These are phyloP conservation scores for Ictidomys tridecemlineatus DNA, from an alignment of 2,113 vertebrate species.

Conservation along the genomic window DNA sequence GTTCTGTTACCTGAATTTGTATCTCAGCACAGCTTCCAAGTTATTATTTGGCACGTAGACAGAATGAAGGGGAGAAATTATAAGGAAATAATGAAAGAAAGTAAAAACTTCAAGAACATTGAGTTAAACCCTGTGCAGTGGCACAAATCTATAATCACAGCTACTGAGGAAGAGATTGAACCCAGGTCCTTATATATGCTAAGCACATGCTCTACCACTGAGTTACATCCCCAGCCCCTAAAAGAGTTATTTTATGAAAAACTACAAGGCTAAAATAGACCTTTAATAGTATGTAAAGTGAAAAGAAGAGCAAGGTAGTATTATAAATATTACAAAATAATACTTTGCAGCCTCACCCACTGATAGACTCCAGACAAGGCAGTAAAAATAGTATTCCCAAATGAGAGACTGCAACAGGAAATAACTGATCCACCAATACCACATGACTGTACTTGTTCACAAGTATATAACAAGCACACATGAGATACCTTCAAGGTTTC, in stretches of 20 bases:
- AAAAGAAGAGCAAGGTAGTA: background rate
- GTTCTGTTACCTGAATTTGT: slow-evolving; percentile 29
- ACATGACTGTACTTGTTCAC: background rate
- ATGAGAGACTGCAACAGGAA: background rate
- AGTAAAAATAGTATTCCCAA: background rate
- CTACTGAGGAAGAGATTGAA: background rate
- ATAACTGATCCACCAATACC: background rate
- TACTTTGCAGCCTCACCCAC: background rate
- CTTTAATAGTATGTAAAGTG: slow-evolving; percentile 25
- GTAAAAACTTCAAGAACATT: too few relatives aligned
- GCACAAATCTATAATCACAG: too few relatives aligned
- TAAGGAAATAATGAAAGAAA: slow-evolving; percentile 28
- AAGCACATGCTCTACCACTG: background rate
- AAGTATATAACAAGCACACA: background rate
- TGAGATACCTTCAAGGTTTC: background rate
- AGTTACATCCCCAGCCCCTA: background rate
- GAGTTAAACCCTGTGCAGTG: too few relatives aligned
- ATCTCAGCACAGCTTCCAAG: background rate
- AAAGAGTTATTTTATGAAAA: slow-evolving; percentile 52
- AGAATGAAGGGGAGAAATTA: background rate
- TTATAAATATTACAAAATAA: background rate
- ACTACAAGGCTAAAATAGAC: background rate
- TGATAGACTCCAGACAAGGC: background rate
- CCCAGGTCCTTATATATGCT: background rate
- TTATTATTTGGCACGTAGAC: background rate